Conservation (phyloP, 2,113 vertebrate species). For the Ancistrus triradiatus region DNA sequence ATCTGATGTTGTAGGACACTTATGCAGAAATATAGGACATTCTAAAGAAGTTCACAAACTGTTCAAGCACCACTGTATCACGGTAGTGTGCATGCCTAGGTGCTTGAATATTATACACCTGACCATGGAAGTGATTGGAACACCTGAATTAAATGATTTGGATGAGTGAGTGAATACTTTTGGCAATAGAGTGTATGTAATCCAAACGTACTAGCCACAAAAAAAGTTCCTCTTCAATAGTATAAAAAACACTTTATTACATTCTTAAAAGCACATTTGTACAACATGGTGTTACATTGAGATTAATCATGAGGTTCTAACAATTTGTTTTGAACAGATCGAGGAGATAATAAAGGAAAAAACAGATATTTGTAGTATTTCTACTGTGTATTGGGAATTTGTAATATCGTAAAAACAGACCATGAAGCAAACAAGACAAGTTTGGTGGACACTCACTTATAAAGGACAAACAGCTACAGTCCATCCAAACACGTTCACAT, state of each 20-base stretch:
- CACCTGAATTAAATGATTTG: no score
- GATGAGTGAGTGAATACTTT: no score
- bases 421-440: conserved; percentile 79
- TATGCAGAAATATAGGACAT: no score
- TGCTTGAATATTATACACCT: no score
- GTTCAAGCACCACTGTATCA: no score
- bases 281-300: conserved; percentile 66
- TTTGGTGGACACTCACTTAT: conserved; percentile 50
- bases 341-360: conserved; percentile 51
- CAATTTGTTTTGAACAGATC: conserved; percentile 63
- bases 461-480: conserved; percentile 4
- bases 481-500: conserved; percentile 43
- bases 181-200: no score
- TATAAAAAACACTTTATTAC: conserved; percentile 72
- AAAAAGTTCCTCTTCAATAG: no score
- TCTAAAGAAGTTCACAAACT: no score
- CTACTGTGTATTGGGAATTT: conserved; percentile 56
- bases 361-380: conserved; percentile 54
- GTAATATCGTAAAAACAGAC: conserved; percentile 77
- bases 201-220: no score
- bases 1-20: no score
- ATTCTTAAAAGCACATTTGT: conserved; percentile 73
- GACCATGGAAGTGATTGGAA: no score
- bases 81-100: no score
- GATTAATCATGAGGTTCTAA: conserved; percentile 54